Evolutionary conservation across 1,140 invertebrate species (phyloP).

Genomic region (Cotesia typhae): DNA sequence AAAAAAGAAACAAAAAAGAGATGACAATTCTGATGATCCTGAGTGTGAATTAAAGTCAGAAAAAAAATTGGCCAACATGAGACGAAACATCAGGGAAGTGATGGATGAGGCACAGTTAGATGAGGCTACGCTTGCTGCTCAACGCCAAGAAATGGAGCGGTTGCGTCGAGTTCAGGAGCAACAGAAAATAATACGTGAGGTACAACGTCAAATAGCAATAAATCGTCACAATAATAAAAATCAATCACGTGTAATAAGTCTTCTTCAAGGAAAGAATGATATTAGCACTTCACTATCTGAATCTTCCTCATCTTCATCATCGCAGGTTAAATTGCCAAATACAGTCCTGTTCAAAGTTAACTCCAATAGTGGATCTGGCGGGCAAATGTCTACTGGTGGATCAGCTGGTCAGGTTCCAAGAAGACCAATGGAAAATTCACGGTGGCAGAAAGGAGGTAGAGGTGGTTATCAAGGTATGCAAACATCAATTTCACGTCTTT

Average conservation of each 20-base stretch:
- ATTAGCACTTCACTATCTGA: slow-evolving; percentile 53
- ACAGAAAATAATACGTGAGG: slow-evolving; percentile 80
- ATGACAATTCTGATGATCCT: slow-evolving; percentile 52
- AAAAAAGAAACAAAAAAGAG: slow-evolving; percentile 58
- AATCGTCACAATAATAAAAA: slow-evolving; percentile 74
- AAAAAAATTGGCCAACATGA: slow-evolving; percentile 74
- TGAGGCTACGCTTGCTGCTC: slow-evolving; percentile 89
- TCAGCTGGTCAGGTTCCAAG: slow-evolving; percentile 55
- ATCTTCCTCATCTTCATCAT: slow-evolving; percentile 48
- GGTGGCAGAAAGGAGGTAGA: slow-evolving; percentile 51
- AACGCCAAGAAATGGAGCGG: slow-evolving; percentile 90
- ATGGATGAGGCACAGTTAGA: slow-evolving; percentile 92
- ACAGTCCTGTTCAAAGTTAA: slow-evolving; percentile 58
- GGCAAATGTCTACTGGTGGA: slow-evolving; percentile 39
- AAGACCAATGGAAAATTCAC: slow-evolving; percentile 53
- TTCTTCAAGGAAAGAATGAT: slow-evolving; percentile 72
- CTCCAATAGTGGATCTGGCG: slow-evolving; percentile 40
- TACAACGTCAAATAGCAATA: slow-evolving; percentile 76
- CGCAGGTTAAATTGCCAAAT: slow-evolving; percentile 52
- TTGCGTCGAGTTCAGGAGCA: slow-evolving; percentile 84
- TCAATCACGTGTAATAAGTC: slow-evolving; percentile 73
- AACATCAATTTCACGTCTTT: slow-evolving; percentile 60
- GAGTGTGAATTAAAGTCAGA: slow-evolving; percentile 66
- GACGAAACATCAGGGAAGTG: slow-evolving; percentile 89
- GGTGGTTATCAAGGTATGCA: slow-evolving; percentile 51